Conservation (phyloP, 2,888 invertebrate species). For the Lutraria lutraria region DNA sequence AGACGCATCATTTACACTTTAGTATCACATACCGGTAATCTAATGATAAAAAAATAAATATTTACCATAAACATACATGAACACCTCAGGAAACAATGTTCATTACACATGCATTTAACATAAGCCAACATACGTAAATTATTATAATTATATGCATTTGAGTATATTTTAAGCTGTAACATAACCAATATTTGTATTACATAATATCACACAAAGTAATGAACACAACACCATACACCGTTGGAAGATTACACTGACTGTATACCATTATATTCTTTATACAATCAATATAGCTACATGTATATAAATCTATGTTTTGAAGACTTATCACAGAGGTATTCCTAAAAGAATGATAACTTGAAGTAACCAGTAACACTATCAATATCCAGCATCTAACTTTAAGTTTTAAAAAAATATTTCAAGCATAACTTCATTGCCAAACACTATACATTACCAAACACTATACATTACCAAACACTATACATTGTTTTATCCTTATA, state of each 20-base stretch:
- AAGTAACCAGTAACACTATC: not conserved
- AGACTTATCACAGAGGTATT: not conserved
- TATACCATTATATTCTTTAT: not conserved
- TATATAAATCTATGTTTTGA: too few relatives aligned
- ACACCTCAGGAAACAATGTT: not conserved
- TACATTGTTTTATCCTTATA: too few relatives aligned
- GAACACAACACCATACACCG: slow-evolving; percentile 11
- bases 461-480: too few relatives aligned
- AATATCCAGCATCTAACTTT: not conserved
- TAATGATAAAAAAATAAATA: not conserved
- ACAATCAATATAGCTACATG: not conserved
- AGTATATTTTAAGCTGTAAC: not conserved
- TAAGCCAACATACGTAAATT: not conserved
- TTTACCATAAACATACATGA: not conserved
- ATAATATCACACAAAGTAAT: not conserved
- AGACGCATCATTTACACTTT: not conserved
- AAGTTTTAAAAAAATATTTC: too few relatives aligned
- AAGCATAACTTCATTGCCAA: too few relatives aligned
- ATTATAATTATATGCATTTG: not conserved
- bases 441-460: too few relatives aligned
- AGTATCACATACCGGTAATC: not conserved
- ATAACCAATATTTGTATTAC: not conserved
- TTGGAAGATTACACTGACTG: not conserved
- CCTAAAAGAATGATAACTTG: not conserved
- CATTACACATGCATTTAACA: not conserved